Base-by-base conservation (phyloP, 2,888 invertebrate genomes). In the Drosophila fungiperda region DNA sequence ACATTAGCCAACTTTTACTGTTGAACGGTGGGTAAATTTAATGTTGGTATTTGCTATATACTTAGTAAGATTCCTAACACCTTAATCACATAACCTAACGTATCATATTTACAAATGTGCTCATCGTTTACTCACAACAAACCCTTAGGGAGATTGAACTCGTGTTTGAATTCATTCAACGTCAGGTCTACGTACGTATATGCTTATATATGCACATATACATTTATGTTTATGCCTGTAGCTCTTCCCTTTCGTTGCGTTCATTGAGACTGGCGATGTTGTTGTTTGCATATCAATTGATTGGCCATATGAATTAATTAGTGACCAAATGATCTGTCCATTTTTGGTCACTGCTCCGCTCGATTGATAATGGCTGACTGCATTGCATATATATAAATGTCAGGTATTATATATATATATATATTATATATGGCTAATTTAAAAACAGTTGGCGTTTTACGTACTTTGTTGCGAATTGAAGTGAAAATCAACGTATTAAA, bases 271-370 rank as follows among this genome's bases (percentile, higher is more conserved):
- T 12, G 20, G 3, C 7, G 12, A 15, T 29, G 17, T 60, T 65
- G 52, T 66, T 48, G 49, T 68, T 53, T 79, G 83, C 72, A 83
- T 87, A 76, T 35, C 74, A 87, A 83, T 79, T 60, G 66, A 35
- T 55, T 54, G 15, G 38, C 38, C 62, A 66, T 53, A 59, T 63
- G 61, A 53, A 63, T 65, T 78, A 83, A 83, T 86, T 76, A 70
- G 70, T 59, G 48, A 26, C 62, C 86, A 68, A 79, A 70, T 67
- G 53, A 57, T 36, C 35, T 55, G 61, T 68, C 77, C 72, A 72
- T 48, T 71, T 71, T 68, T 64, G 33, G 45, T 58, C 15, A 57
- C 33, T 38, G 12, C 15, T 38, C 20, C 29, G 42, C 1, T 36
- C 52, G 61, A 23, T 64, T 40, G 48, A 36, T 45, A 40, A 45